phyloP scores from a whole-genome alignment of 1,140 invertebrate species.

The Macrobrachium nipponense region DNA sequence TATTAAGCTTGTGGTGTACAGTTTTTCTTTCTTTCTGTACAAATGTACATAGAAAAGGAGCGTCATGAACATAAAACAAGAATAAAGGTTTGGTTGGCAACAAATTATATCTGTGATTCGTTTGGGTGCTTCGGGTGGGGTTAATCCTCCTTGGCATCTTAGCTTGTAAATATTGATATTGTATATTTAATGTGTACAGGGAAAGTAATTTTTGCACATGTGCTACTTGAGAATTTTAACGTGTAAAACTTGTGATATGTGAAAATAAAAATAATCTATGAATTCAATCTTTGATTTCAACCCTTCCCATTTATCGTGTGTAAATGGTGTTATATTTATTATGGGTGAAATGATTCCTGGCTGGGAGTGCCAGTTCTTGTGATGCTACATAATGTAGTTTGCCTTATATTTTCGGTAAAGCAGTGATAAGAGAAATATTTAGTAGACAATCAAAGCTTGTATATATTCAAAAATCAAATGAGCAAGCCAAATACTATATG shows the following conservation, averaged over 20 bases:
- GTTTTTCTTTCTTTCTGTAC: conserved; percentile 54
- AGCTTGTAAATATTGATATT: conserved; percentile 59
- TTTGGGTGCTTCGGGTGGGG: conserved; percentile 54
- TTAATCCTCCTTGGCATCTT: conserved; percentile 33
- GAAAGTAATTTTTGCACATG: conserved; percentile 55
- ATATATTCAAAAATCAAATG: too few species aligned
- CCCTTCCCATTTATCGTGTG: too few species aligned
- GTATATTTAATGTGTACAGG: conserved; percentile 61
- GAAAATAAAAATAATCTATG: conserved; percentile 57
- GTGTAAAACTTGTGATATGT: conserved; percentile 61
- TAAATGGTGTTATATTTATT: neutral
- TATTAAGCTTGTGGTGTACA: too few species aligned
- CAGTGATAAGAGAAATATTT: too few species aligned
- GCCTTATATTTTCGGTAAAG: too few species aligned
- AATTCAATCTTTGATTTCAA: conserved; percentile 18
- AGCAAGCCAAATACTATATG: too few species aligned
- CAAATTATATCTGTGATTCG: conserved; percentile 60
- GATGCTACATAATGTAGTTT: too few species aligned
- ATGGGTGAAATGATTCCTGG: neutral
- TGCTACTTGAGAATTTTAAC: conserved; percentile 52
- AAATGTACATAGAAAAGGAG: conserved; percentile 45
- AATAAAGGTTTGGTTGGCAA: conserved; percentile 55
- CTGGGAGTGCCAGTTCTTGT: too few species aligned
- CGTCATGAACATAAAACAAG: conserved; percentile 2
- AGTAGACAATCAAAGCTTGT: too few species aligned